phyloP scores from a whole-genome alignment of 2,797 vertebrate genomes.

The Myotis myotis region DNA sequence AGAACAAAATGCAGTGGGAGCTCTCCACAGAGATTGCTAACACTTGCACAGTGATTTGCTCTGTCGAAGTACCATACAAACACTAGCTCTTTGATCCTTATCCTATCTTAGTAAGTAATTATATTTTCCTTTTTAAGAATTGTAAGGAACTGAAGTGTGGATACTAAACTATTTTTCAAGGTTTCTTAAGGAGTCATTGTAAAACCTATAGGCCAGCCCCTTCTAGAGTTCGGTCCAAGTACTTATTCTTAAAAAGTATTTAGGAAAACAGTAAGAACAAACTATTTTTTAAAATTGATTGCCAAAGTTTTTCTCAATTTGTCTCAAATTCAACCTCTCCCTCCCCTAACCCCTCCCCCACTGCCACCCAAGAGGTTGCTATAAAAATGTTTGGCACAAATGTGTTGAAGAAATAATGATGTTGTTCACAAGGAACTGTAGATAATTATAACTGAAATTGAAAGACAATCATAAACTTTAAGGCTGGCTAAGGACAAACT shows the following conservation, averaged over 20 bases:
- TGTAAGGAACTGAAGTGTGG: neutral
- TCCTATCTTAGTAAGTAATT: neutral
- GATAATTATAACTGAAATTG: neutral
- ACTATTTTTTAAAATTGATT: neutral
- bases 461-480: neutral
- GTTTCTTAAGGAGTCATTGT: neutral
- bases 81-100: neutral
- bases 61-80: neutral
- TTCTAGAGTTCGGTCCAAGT: neutral
- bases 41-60: neutral
- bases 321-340: neutral
- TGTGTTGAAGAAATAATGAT: neutral
- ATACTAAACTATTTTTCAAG: neutral
- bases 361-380: neutral
- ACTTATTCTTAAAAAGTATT: neutral
- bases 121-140: conserved; percentile 1
- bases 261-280: neutral
- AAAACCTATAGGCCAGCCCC: neutral
- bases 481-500: neutral
- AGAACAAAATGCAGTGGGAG: neutral
- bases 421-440: neutral
- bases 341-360: no score
- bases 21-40: neutral
- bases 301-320: neutral
- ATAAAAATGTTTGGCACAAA: neutral